Conservation (phyloP, 2,888 invertebrate genomes). For the Melanophora roralis region DNA sequence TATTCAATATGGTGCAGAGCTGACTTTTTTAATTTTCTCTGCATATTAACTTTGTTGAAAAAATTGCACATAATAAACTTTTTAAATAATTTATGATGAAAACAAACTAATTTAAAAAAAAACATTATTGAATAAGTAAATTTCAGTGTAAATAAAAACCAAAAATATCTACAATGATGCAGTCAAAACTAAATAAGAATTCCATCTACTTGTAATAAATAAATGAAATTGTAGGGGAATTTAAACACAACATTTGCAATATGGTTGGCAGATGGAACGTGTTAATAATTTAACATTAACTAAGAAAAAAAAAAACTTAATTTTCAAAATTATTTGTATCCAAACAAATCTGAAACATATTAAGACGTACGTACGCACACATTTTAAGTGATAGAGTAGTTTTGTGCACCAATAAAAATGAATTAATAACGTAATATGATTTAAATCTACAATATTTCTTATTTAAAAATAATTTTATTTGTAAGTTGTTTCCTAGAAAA, state of each 20-base stretch:
- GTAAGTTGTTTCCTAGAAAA: background rate
- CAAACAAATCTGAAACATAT: conserved; percentile 6
- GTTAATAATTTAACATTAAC: conserved; percentile 32
- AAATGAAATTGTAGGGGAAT: background rate
- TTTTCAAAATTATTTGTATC: conserved; percentile 1
- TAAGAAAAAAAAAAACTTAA: background rate
- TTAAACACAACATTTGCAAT: conserved; percentile 40
- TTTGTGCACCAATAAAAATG: conserved; percentile 7
- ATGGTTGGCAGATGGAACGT: conserved; percentile 51
- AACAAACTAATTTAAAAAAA: background rate
- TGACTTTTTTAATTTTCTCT: too few relatives aligned
- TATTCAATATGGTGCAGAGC: too few relatives aligned
- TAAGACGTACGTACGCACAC: background rate
- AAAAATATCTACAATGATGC: background rate
- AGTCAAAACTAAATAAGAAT: background rate
- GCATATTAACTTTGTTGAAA: conserved; percentile 29
- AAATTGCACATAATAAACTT: conserved; percentile 42
- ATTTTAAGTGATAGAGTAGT: background rate
- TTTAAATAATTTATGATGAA: conserved; percentile 29
- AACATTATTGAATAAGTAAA: background rate
- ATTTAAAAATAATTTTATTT: background rate
- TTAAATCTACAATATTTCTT: conserved; percentile 28
- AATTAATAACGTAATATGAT: conserved; percentile 1
- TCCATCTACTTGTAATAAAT: background rate
- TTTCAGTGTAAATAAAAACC: background rate